phyloP scores from a whole-genome alignment of 2,797 vertebrate species.

The Protosalanx chinensis region DNA sequence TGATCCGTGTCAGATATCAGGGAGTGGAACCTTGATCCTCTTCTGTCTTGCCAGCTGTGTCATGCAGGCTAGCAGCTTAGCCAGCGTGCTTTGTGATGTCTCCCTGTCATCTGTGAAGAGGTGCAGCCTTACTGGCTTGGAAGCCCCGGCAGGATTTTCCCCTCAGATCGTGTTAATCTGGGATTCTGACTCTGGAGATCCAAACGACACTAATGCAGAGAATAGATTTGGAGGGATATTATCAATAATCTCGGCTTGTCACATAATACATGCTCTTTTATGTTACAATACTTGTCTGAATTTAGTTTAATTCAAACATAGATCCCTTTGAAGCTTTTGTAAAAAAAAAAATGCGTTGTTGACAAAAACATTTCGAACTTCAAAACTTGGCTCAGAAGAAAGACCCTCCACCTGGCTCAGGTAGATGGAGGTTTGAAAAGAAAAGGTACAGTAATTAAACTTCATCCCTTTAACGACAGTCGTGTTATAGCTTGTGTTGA shows the following conservation, averaged over 20 bases:
- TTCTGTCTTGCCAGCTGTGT: no score
- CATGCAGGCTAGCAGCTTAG: slow-evolving; percentile 9
- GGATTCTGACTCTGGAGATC: slow-evolving; percentile 51
- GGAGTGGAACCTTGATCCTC: slow-evolving; percentile 31
- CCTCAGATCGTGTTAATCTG: slow-evolving; percentile 58
- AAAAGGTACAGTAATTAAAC: not conserved
- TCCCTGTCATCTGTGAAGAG: slow-evolving; percentile 39
- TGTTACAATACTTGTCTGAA: slow-evolving; percentile 49
- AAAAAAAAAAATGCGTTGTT: no score
- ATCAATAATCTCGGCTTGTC: slow-evolving; percentile 58
- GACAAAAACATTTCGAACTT: slow-evolving; percentile 5
- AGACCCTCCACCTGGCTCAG: slow-evolving; percentile 35
- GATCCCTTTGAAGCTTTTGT: no score
- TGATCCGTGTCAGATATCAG: slow-evolving; percentile 30
- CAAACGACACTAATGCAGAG: slow-evolving; percentile 34
- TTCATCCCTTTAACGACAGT: not conserved
- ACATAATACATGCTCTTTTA: slow-evolving; percentile 41
- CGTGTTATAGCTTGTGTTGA: not conserved
- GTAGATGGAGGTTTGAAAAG: slow-evolving; percentile 18
- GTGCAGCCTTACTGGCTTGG: slow-evolving; percentile 28
- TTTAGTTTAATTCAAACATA: no score
- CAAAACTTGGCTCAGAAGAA: slow-evolving; percentile 43
- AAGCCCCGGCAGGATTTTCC: slow-evolving; percentile 39
- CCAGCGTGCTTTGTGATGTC: slow-evolving; percentile 20
- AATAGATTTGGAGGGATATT: slow-evolving; percentile 47